Percentiles rank a stretch among this genome's conserved stretches.
Evolutionary conservation across 2,113 vertebrate genomes (phyloP).

Genomic region (Oceanites oceanicus): DNA sequence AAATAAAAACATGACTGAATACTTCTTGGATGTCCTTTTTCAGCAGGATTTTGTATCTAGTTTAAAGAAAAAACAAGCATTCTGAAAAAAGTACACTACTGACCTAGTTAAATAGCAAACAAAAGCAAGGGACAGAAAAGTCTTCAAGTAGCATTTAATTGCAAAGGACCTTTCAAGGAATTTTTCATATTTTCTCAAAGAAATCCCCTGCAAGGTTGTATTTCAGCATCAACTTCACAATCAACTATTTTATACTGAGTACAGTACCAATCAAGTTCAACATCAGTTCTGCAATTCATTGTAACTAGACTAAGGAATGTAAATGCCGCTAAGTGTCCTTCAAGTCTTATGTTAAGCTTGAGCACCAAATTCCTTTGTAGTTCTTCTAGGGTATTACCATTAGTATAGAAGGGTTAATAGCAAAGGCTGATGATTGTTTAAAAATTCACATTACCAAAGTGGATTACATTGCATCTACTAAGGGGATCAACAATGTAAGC

Average conservation of each 20-base stretch:
- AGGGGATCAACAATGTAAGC: slow-evolving; percentile 86
- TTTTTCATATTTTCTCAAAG: slow-evolving; percentile 51
- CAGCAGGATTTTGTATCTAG: neutral
- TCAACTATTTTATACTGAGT: slow-evolving; percentile 59
- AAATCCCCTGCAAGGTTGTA: slow-evolving; percentile 35
- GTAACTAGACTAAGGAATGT: slow-evolving; percentile 71
- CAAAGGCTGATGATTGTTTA: slow-evolving; percentile 79
- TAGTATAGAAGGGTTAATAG: slow-evolving; percentile 83
- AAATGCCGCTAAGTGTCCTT: slow-evolving; percentile 71
- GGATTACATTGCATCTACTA: slow-evolving; percentile 87
- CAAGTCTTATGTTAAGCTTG: slow-evolving; percentile 60
- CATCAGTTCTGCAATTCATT: slow-evolving; percentile 65
- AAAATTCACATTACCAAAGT: slow-evolving; percentile 89
- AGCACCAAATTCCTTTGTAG: slow-evolving; percentile 68
- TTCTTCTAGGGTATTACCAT: slow-evolving; percentile 73
- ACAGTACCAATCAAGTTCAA: slow-evolving; percentile 71
- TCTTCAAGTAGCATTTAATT: slow-evolving; percentile 39
- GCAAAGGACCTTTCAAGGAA: slow-evolving; percentile 29
- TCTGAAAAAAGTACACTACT: neutral
- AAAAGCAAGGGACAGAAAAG: neutral
- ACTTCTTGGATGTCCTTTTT: neutral
- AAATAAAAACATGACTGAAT: neutral
- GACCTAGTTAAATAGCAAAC: neutral
- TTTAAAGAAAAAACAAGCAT: neutral
- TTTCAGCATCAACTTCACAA: slow-evolving; percentile 63